Base-by-base conservation (phyloP, 2,113 vertebrate genomes). In the Xyrauchen texanus region DNA sequence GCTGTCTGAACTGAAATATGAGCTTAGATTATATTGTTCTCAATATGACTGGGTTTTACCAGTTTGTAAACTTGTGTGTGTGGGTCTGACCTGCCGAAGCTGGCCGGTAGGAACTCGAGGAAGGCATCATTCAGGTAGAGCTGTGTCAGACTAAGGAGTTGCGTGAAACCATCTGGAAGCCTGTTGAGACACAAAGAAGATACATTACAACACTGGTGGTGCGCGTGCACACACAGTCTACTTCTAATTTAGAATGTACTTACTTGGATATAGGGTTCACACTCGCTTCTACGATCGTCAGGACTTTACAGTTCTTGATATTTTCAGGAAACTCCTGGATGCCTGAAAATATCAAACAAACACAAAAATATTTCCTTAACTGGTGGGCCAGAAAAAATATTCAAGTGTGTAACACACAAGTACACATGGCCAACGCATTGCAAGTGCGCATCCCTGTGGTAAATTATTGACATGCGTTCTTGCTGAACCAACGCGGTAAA, bases 261-360 rank as follows among this genome's bases (percentile, higher is more conserved):
- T 90, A 99, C 98, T 99, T 99, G 82, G 97, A 96, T 91, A 99
- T 99, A 60, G 97, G 98, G 87, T 99, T 99, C 83, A 99, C 97
- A 9, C 98, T 99, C 85, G 98, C 98, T 86, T 99, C 98, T 65
- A 99, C 94, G 78, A 98, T 78, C 81, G 96, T 90, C 86, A 99
- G 92, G 86, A 96, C 93, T 92, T 98, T 99, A 92, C 98, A 99
- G 76, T 99, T 99, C 89, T 98, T 99, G 84, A 99, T 99, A 84
- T 98, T 99, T 92, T 99, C 98, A 89, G 98, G 98, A 93, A 99
- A 99, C 89, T 99, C 97, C 87, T 99, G 97, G 92, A 99, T 99
- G 90, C 96, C 98, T 99, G 86, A 88, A 84, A 84, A 42, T 42
- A 3, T 34, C 21, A 34, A 34, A 34, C 0, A 45, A 80, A 81